A percentile compares a stretch with the other conserved stretches of the same genome.
phyloP scores from a whole-genome alignment of 2,113 vertebrate species.

The Ceyx margarethae region DNA sequence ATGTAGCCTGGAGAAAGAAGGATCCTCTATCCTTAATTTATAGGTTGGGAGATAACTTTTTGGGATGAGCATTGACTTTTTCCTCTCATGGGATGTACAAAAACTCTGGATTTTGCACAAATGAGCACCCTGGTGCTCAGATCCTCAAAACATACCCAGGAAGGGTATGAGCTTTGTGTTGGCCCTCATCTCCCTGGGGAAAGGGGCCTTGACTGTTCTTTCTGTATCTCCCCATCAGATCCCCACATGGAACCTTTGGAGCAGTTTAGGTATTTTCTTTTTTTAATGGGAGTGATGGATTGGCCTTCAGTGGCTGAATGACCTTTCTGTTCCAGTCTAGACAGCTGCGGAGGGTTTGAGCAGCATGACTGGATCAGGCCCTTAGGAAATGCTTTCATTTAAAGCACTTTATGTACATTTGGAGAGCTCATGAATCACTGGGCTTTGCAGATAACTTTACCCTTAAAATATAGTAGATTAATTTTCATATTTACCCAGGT shows the following conservation, averaged over 20 bases:
- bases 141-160: neutral
- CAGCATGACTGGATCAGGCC: conserved; percentile 56
- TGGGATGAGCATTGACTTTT: neutral
- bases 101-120: neutral
- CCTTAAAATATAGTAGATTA: conserved; percentile 27
- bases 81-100: accelerated
- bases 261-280: conserved; percentile 52
- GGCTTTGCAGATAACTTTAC: conserved; percentile 31
- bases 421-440: conserved; percentile 34
- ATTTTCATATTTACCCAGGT: conserved; percentile 60
- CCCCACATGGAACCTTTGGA: conserved; percentile 39
- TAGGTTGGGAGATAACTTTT: neutral
- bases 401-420: conserved; percentile 24
- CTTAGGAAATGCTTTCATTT: conserved; percentile 59
- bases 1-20: neutral
- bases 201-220: neutral
- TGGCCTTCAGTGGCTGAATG: conserved; percentile 65
- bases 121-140: neutral
- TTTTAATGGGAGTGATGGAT: conserved; percentile 60
- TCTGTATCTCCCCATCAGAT: neutral
- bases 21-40: neutral
- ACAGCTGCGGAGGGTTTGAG: conserved; percentile 33
- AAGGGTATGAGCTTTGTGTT: neutral
- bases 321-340: conserved; percentile 66
- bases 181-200: neutral